Percentiles rank a stretch among this genome's conserved stretches.
phyloP scores from a whole-genome alignment of 1,140 invertebrate genomes.

The Sinella curviseta region DNA sequence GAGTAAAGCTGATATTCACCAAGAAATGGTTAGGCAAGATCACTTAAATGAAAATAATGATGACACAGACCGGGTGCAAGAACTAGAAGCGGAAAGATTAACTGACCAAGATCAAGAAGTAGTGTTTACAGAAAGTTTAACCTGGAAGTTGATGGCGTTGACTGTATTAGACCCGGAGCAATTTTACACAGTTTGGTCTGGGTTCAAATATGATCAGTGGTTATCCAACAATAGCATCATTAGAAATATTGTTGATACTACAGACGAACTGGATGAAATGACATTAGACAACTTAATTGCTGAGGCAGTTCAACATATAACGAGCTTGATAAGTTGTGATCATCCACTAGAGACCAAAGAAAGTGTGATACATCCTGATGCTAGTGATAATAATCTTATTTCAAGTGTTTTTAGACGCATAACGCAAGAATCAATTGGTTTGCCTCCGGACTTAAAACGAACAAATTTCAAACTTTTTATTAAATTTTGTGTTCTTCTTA shows the following conservation, averaged over 20 bases:
- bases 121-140: neutral
- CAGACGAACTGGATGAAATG: too few relatives aligned
- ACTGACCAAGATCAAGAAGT: neutral
- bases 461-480: neutral
- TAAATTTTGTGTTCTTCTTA: neutral
- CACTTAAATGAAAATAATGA: neutral
- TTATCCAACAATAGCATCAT: too few relatives aligned
- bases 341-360: neutral
- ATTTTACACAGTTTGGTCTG: neutral
- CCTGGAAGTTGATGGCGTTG: too few relatives aligned
- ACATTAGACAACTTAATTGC: too few relatives aligned
- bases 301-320: neutral
- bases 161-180: neutral
- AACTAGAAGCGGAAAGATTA: neutral
- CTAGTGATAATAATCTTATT: too few relatives aligned
- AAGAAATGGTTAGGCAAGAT: too few relatives aligned
- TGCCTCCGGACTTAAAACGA: neutral
- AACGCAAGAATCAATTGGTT: neutral
- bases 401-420: too few relatives aligned
- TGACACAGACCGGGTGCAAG: neutral
- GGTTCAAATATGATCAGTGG: too few relatives aligned
- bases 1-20: too few relatives aligned
- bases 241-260: too few relatives aligned
- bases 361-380: neutral
- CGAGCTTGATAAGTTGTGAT: neutral